Evolutionary conservation across 2,113 vertebrate genomes (phyloP).

Genomic region (Craseonycteris thonglongyai): DNA sequence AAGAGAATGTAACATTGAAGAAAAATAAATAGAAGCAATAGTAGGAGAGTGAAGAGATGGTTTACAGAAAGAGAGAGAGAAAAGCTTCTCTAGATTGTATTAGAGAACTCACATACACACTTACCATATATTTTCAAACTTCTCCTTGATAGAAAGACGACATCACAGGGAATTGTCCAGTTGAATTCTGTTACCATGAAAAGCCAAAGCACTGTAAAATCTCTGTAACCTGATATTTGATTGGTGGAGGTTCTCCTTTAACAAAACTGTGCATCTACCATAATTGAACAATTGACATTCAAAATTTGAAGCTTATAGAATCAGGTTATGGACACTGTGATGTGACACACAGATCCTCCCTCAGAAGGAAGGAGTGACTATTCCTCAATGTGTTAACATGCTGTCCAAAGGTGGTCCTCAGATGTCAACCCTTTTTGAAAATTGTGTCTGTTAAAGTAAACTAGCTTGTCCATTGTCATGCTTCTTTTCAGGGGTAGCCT

Average conservation of each 20-base stretch:
- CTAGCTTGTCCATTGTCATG: background rate
- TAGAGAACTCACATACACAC: background rate
- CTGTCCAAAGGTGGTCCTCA: background rate
- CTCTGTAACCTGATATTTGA: background rate
- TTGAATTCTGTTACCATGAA: background rate
- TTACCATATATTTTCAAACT: background rate
- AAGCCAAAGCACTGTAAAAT: background rate
- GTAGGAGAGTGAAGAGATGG: background rate
- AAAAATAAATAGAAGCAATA: conserved; percentile 1
- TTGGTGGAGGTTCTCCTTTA: background rate
- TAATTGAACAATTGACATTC: background rate
- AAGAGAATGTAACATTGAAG: background rate
- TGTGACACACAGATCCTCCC: background rate
- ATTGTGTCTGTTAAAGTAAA: background rate
- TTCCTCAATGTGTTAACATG: background rate
- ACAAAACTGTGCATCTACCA: background rate
- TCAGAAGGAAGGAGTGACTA: background rate
- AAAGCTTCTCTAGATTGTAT: background rate
- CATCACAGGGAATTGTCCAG: background rate
- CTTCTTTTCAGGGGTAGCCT: background rate
- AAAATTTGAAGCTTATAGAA: background rate
- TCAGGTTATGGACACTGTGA: background rate
- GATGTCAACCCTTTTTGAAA: background rate
- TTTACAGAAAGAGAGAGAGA: background rate
- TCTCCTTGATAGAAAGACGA: background rate